These are phyloP conservation scores for Cyprinus carpio DNA, from an alignment of 2,113 vertebrate species.

Conservation along the genomic window DNA sequence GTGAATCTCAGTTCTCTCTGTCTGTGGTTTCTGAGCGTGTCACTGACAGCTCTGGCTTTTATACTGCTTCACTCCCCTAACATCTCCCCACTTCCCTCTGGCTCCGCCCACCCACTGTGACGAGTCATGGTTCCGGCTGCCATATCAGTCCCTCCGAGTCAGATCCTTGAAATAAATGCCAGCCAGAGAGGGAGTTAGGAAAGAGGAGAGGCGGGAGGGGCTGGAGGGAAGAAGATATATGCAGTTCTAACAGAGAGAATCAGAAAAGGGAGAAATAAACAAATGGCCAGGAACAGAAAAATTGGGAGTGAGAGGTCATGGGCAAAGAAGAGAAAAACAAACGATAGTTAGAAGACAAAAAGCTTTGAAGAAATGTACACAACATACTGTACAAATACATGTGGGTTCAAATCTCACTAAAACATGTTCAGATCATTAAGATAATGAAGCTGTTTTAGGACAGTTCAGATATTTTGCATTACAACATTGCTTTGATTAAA, in stretches of 20 bases:
- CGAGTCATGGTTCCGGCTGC: constrained; percentile 64
- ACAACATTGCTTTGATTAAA: background rate
- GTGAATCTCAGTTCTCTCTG: constrained; percentile 27
- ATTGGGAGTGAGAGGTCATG: constrained; percentile 6
- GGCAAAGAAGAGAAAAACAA: background rate
- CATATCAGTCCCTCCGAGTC: constrained; percentile 63
- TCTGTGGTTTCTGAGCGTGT: constrained; percentile 50
- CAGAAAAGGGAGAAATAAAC: constrained; percentile 5
- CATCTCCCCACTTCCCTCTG: constrained; percentile 48
- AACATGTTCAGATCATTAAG: background rate
- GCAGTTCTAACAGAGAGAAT: background rate
- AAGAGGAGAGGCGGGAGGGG: constrained; percentile 39
- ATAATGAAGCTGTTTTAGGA: background rate
- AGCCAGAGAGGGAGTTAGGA: constrained; percentile 45
- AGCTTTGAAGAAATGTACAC: background rate
- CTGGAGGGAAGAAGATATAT: constrained; percentile 29
- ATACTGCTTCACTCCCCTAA: constrained; percentile 65
- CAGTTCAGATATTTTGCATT: background rate
- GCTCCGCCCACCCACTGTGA: constrained; percentile 48
- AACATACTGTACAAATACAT: background rate
- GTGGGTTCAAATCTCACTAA: background rate
- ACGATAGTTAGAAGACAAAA: background rate
- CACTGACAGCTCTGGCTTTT: constrained; percentile 65
- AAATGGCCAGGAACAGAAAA: background rate
- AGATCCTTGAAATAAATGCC: constrained; percentile 71